Percentiles rank a stretch among this genome's conserved stretches.
phyloP scores from a whole-genome alignment of 1,140 invertebrate genomes.

The Hormaphis cornu region DNA sequence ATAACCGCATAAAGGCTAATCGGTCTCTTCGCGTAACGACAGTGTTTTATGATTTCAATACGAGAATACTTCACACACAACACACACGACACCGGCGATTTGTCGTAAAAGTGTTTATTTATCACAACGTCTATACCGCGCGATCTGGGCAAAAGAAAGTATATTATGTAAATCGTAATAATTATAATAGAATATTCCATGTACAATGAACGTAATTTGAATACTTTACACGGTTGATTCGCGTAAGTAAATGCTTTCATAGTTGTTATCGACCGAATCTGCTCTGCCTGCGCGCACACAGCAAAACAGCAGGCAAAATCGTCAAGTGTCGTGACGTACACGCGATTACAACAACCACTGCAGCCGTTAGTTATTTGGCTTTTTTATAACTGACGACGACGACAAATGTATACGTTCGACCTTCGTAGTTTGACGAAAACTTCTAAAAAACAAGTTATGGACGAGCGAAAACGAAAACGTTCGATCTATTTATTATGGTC shows the following conservation, averaged over 20 bases:
- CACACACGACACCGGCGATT: neutral
- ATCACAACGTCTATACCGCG: slow-evolving; percentile 11
- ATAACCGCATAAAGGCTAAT: slow-evolving; percentile 24
- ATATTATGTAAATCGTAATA: no score
- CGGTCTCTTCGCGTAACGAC: slow-evolving; percentile 4
- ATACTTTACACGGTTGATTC: neutral
- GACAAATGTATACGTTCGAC: no score
- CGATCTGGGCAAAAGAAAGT: neutral
- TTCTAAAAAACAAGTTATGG: no score
- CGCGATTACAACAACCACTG: no score
- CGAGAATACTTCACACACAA: neutral
- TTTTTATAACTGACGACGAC: no score
- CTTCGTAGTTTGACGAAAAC: no score
- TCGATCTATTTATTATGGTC: no score
- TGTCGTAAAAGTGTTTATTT: slow-evolving; percentile 21
- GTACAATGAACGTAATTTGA: slow-evolving; percentile 6
- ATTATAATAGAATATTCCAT: slow-evolving; percentile 1
- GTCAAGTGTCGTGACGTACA: no score
- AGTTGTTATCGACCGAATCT: neutral
- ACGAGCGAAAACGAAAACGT: no score
- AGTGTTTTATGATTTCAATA: slow-evolving; percentile 30
- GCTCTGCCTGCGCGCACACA: no score
- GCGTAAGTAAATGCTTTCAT: slow-evolving; percentile 3
- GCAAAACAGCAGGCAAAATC: no score
- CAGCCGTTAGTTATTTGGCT: no score